phyloP scores from a whole-genome alignment of 2,797 vertebrate genomes.

The Muraenolepis orangiensis region DNA sequence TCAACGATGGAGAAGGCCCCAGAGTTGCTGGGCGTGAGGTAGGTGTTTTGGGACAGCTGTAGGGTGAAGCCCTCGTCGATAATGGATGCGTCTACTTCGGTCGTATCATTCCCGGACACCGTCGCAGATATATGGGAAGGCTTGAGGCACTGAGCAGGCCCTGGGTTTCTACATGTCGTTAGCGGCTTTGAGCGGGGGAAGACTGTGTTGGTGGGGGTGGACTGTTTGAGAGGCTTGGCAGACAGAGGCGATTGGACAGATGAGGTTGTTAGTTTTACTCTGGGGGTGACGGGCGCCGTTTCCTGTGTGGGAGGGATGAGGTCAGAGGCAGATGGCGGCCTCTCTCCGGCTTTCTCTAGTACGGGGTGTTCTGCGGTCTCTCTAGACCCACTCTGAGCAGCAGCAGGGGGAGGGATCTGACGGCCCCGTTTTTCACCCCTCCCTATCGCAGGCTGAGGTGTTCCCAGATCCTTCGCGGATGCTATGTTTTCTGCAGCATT shows the following conservation, averaged over 20 bases:
- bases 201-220: slow-evolving; percentile 27
- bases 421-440: neutral
- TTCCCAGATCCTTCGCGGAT: slow-evolving; percentile 9
- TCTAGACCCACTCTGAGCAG: neutral
- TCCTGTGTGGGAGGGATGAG: slow-evolving; percentile 80
- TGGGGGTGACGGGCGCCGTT: slow-evolving; percentile 66
- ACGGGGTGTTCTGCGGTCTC: neutral
- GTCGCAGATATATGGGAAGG: neutral
- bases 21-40: slow-evolving; percentile 66
- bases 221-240: slow-evolving; percentile 40
- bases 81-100: slow-evolving; percentile 47
- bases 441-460: slow-evolving; percentile 5
- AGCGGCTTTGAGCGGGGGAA: slow-evolving; percentile 13
- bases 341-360: slow-evolving; percentile 35
- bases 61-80: slow-evolving; percentile 72
- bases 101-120: neutral
- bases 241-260: slow-evolving; percentile 58
- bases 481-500: slow-evolving; percentile 13
- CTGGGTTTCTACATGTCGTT: slow-evolving; percentile 15
- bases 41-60: slow-evolving; percentile 78
- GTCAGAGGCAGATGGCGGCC: slow-evolving; percentile 58
- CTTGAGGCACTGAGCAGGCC: neutral
- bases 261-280: slow-evolving; percentile 65
- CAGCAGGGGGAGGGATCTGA: slow-evolving; percentile 3
- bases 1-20: slow-evolving; percentile 87